Base-by-base conservation (phyloP, 2,797 vertebrate genomes). In the Manis crassicaudata region DNA sequence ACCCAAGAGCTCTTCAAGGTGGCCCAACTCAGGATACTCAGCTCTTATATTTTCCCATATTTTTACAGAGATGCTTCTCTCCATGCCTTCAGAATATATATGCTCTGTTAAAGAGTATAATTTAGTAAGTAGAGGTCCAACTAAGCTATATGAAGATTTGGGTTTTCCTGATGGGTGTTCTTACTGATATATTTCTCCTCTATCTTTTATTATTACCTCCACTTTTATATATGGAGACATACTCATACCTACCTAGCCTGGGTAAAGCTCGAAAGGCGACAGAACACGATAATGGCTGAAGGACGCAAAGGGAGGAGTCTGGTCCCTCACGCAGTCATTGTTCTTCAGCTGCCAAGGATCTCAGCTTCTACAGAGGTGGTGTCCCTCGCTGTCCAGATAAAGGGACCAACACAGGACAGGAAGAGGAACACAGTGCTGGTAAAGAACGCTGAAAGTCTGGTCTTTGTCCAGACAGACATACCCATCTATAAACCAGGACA, bases 381-480 rank as follows among this genome's bases (percentile, higher is more conserved):
- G 10, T 63, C 27, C 5, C 40, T 95, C 23, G 32, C 37, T n/a
- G 43, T 95, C 25, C 25, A 75, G n/a, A 90, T 96, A 62, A 50
- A 84, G 75, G 83, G 87, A 58, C 32, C 35, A 52, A 95, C 72
- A 7, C 72, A 88, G 1, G 17, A 62, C 72, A 88, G 21, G 40
- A 76, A 93, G 25, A 91, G 5, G 7, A 52, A 2, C 2, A 11
- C 0, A 3, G 83, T 96, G 60, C 6, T 84, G 18, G 32, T 95
- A 68, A 91, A 88, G 82, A 93, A 91, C 3, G 7, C 70, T 63
- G 40, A 63, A 93, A 93, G n/a, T 67, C 5, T 91, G 7, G 11
- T 91, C 43, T 96, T 95, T 68, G 52, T 93, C 52, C 93, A 91
- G 77, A 95, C 93, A 43, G 90, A 96, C 77, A 95, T 93, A 63